Percentiles rank a stretch among this genome's conserved stretches.
These are phyloP conservation scores for Oryctes rhinoceros DNA, from an alignment of 1,140 invertebrate species.

Conservation along the genomic window DNA sequence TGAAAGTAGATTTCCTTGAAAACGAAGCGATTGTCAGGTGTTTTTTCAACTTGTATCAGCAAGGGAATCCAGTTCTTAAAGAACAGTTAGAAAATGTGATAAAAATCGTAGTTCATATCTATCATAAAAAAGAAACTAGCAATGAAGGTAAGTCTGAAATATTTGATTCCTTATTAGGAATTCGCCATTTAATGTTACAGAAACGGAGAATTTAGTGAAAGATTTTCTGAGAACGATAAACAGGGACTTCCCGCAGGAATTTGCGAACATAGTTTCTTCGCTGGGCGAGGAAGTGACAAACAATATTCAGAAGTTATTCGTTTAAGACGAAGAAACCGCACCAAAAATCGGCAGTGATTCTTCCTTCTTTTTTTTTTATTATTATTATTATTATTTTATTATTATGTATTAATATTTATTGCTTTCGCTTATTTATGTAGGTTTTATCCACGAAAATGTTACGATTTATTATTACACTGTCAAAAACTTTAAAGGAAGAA, in stretches of 20 bases:
- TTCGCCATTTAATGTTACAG: conserved; percentile 56
- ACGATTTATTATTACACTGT: neutral
- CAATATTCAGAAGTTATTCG: conserved; percentile 58
- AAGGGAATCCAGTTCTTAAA: conserved; percentile 65
- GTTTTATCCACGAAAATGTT: conserved; percentile 18
- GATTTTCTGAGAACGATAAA: conserved; percentile 66
- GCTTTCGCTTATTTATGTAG: conserved; percentile 24
- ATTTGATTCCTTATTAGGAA: conserved; percentile 44
- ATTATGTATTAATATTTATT: conserved; percentile 29
- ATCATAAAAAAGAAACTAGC: conserved; percentile 64
- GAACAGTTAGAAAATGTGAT: conserved; percentile 66
- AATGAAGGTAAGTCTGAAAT: conserved; percentile 60
- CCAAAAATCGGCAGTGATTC: neutral
- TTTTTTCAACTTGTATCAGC: conserved; percentile 70
- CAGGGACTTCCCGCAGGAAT: conserved; percentile 67
- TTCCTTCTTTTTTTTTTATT: neutral
- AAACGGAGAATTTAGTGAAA: conserved; percentile 61
- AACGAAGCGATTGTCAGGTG: conserved; percentile 75
- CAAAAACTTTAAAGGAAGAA: no score
- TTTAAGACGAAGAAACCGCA: conserved; percentile 33
- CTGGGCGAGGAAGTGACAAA: conserved; percentile 59
- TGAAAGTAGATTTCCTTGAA: conserved; percentile 80
- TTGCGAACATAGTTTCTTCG: conserved; percentile 60
- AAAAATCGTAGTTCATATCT: conserved; percentile 64
- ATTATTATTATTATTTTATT: neutral